Base-by-base conservation (phyloP, 2,797 vertebrate genomes). In the Scleropages formosus region DNA sequence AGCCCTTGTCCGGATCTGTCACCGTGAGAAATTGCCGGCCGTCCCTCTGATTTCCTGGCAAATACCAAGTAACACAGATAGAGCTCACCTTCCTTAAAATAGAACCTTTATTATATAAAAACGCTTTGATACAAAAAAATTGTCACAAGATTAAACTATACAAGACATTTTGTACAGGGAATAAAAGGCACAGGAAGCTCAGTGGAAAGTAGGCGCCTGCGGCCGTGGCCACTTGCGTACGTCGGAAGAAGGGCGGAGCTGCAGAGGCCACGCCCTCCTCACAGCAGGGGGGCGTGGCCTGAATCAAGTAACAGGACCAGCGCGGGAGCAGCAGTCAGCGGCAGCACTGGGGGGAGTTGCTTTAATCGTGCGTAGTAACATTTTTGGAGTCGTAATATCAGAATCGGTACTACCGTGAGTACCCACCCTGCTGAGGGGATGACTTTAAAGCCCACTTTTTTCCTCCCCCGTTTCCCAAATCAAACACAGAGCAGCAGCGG, bases 61-160 rank as follows among this genome's bases (percentile, higher is more conserved):
- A 71, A 47, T 39, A 49, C 20, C 68, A 68, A 69, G 51, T 24
- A 51, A 56, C 69, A 53, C 69, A 66, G 22, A 65, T 31, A 67
- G 64, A 75, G 26, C 56, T 8, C 13, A 31, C 0, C 20, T 83
- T 91, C 85, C 80, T 89, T 91, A 92, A 93, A 93, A 93, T 92
- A 92, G 80, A 92, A 89, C 87, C 89, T 93, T 93, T 93, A 93
- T 84, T 85, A 91, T 93, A 90, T 92, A 91, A 71, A 92, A 90
- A 89, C 90, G 81, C 88, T 92, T 89, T 89, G 84, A 91, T 93
- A 91, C 84, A 92, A 91, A n/a, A n/a, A n/a, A 91, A 88, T 85
- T 69, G 80, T 89, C 87, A 87, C 82, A 84, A 85, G 84, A 88
- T 87, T 89, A 87, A 86, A 87, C 86, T 87, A 87, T 80, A 89